A percentile compares a stretch with the other conserved stretches of the same genome.
Evolutionary conservation across 92 coral and sea anemone species (phyloP).

Genomic region (Siderastrea siderea): DNA sequence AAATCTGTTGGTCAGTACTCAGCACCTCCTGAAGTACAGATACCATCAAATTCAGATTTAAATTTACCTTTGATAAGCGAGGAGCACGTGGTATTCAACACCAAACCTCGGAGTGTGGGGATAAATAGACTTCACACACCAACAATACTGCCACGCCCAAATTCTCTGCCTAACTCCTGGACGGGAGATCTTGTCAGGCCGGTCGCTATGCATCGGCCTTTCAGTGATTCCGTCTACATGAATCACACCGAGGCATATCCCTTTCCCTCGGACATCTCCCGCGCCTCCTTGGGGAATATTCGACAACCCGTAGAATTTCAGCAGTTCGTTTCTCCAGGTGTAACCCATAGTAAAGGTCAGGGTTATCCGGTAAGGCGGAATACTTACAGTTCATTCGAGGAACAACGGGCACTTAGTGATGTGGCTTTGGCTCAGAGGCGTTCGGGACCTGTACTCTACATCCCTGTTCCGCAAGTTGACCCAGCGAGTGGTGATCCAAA

Average conservation of each 20-base stretch:
- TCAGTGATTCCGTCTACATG: constrained; percentile 45
- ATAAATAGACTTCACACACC: constrained; percentile 35
- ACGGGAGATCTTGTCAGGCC: constrained; percentile 33
- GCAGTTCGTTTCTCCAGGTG: background rate
- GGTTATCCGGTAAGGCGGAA: constrained; percentile 10
- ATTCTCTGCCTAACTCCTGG: constrained; percentile 57
- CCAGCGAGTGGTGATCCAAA: constrained; percentile 1
- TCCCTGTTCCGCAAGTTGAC: constrained; percentile 48
- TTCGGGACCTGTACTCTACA: constrained; percentile 55
- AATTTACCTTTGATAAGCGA: constrained; percentile 62
- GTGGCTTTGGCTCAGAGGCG: constrained; percentile 65
- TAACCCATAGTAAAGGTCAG: background rate
- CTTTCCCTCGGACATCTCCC: background rate
- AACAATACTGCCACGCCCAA: constrained; percentile 49
- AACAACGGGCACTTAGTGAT: constrained; percentile 13
- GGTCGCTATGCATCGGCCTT: constrained; percentile 38
- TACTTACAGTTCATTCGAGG: constrained; percentile 32
- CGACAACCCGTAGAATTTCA: constrained; percentile 22
- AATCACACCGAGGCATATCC: constrained; percentile 27
- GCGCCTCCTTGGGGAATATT: constrained; percentile 14
- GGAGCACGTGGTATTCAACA: constrained; percentile 10
- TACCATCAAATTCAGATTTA: constrained; percentile 42
- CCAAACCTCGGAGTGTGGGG: constrained; percentile 22
- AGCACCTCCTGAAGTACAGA: constrained; percentile 4
- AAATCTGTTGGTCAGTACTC: constrained; percentile 35